Evolutionary conservation across 2,888 invertebrate genomes (phyloP), one percentile per base, ranked within the genome.

Genomic region (Oithona nana): DNA sequence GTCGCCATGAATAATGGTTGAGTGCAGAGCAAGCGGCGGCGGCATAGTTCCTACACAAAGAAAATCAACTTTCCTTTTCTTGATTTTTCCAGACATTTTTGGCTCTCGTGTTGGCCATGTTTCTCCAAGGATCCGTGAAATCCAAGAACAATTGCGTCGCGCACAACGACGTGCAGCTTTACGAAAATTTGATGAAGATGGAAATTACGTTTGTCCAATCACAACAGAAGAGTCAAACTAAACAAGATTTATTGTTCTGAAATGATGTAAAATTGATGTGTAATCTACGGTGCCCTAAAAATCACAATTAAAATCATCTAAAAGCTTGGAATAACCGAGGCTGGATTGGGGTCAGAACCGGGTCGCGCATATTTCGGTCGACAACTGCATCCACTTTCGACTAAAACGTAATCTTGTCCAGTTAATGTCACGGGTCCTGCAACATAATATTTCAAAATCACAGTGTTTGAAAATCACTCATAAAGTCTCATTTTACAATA

Each of bases 351-450:
- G 6, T 39, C 39, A 39, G 39, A 39, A 11, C 39, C 39, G 39
- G 39, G 39, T 16, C 39, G 39, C 39, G 62, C 55, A 24, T 72
- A 71, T 69, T 83, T 83, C 29, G 82, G 82, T 68, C 80, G 78
- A 73, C 90, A 92, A 29, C 88, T 87, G 72, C 90, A 92, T n/a
- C 90, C 90, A 69, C 88, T 89, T 73, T 92, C 90, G 28, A 92
- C 89, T 58, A 92, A 77, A n/a, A 92, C 88, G 74, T 92, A 92
- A 74, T 90, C 90, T 73, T 90, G 90, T 3, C 90, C 67, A 49
- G 68, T 68, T 28, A 69, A 64, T 2, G 69, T 69, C 52, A 69
- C 68, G 13, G 68, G 68, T 6, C 39, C 39, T 39, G 39, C 11
- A 66, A 67, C 56, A 66, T 54, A 2, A 66, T 31, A 28, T 39